Percentiles rank a stretch among this genome's conserved stretches.
These are phyloP conservation scores for Phodopus roborovskii DNA, from an alignment of 2,113 vertebrate species.

Conservation along the genomic window DNA sequence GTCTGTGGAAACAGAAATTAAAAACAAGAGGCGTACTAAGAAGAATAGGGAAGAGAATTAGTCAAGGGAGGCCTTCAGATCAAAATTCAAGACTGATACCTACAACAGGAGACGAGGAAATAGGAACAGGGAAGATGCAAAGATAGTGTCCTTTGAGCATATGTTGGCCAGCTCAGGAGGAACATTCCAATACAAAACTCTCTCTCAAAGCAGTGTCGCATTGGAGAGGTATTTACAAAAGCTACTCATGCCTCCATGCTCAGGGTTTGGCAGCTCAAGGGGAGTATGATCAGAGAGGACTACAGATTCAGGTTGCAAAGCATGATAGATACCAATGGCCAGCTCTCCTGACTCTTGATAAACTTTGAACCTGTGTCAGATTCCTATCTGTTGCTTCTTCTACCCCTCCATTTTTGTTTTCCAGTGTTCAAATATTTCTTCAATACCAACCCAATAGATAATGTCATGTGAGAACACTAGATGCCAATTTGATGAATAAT, in stretches of 20 bases:
- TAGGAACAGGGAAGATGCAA: neutral
- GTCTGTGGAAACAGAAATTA: neutral
- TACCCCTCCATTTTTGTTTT: neutral
- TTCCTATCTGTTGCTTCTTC: neutral
- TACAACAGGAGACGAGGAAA: neutral
- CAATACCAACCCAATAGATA: neutral
- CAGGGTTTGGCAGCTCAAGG: neutral
- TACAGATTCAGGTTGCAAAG: too few species aligned
- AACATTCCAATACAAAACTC: neutral
- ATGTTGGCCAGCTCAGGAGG: neutral
- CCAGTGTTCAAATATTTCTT: conserved; percentile 1
- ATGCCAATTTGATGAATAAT: neutral
- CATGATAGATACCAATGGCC: neutral
- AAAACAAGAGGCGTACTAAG: neutral
- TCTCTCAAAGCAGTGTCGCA: neutral
- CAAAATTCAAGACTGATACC: neutral
- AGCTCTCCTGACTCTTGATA: neutral
- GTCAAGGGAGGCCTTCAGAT: neutral
- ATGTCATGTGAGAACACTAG: neutral
- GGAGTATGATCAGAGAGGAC: accelerated
- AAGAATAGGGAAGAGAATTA: neutral
- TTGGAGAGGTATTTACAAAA: neutral
- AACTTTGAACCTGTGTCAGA: neutral
- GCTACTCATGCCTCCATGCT: neutral
- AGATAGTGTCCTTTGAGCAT: neutral